Conservation (phyloP, 2,888 invertebrate genomes). For the Stenodera caucasica region DNA sequence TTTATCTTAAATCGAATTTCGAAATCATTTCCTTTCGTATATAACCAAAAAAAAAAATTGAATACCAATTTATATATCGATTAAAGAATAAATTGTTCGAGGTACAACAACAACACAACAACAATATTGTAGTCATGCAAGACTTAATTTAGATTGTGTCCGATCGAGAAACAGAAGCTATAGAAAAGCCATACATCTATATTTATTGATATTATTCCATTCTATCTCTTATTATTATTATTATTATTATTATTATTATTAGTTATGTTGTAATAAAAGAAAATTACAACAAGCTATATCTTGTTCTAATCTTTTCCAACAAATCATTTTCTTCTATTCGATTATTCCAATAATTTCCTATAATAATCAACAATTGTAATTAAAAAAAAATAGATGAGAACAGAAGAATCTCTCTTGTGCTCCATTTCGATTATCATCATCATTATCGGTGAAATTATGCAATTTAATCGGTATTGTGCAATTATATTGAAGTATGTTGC, state of each 20-base stretch:
- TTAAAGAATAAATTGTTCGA: not conserved
- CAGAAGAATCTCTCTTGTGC: not conserved
- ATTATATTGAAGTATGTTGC: not conserved
- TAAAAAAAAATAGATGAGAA: not conserved
- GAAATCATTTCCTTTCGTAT: not conserved
- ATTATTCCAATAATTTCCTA: no score
- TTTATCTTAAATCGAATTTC: no score
- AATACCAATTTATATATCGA: not conserved
- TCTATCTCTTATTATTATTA: not conserved
- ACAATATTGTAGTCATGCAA: not conserved
- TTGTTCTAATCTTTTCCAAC: no score
- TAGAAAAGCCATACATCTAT: not conserved
- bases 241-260: not conserved
- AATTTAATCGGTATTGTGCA: not conserved
- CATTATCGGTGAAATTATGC: not conserved
- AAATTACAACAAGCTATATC: not conserved
- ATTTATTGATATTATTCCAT: not conserved
- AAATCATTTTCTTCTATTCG: no score
- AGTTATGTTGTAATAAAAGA: not conserved
- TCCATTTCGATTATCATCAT: not conserved
- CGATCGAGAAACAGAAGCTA: not conserved
- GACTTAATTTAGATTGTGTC: slow-evolving; percentile 4
- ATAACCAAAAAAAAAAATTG: not conserved
- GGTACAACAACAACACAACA: no score
- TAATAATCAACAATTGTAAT: not conserved